Evolutionary conservation across 2,888 invertebrate genomes (phyloP).

Genomic region (Platycnemis pennipes): DNA sequence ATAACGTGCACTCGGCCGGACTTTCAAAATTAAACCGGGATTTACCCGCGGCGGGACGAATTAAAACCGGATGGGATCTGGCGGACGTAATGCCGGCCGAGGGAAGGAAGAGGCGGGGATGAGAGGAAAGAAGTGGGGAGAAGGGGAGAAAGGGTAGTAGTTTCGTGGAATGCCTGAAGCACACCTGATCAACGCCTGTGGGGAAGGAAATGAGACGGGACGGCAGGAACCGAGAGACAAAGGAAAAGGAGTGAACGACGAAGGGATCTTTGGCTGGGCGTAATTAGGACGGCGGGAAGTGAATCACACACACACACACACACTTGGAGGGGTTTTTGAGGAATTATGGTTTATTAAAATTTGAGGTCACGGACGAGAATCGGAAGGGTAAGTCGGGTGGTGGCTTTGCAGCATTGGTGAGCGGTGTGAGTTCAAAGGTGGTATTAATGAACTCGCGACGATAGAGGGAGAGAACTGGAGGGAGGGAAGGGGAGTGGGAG

Average conservation of each 20-base stretch:
- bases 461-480: background rate
- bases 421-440: background rate
- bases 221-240: too few relatives aligned
- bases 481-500: background rate
- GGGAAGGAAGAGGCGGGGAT: background rate
- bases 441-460: background rate
- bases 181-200: background rate
- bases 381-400: background rate
- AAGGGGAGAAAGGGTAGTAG: background rate
- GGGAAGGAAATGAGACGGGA: background rate
- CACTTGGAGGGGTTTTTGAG: background rate
- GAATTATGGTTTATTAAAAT: constrained; percentile 26
- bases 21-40: background rate
- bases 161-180: too few relatives aligned
- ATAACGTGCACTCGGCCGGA: background rate
- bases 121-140: background rate
- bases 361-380: background rate
- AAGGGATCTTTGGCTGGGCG: background rate
- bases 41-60: background rate
- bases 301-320: background rate
- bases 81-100: background rate
- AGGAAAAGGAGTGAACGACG: background rate
- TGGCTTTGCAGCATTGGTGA: background rate
- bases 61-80: background rate
- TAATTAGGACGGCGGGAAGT: background rate